Evolutionary conservation across 2,888 invertebrate species (phyloP).

Genomic region (Dicyrtomina minuta): DNA sequence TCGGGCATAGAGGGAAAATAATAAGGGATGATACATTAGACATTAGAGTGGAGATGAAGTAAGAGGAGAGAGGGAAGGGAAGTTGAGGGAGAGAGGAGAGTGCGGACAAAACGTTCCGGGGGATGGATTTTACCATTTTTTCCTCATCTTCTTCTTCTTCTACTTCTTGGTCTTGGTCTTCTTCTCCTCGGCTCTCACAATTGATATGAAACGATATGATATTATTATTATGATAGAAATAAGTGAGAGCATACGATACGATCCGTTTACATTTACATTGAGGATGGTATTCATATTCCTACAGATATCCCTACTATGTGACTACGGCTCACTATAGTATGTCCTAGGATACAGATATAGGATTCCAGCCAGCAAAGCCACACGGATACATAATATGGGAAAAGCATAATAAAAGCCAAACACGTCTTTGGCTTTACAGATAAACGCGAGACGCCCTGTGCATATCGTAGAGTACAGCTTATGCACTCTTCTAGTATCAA

Average conservation of each 20-base stretch:
- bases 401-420: slow-evolving; percentile 8
- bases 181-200: neutral
- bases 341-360: too few species aligned
- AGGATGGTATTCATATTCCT: too few species aligned
- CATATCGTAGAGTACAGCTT: too few species aligned
- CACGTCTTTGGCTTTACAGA: slow-evolving; percentile 7
- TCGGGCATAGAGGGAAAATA: neutral
- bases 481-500: too few species aligned
- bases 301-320: too few species aligned
- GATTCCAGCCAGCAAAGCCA: too few species aligned
- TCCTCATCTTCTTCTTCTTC: neutral
- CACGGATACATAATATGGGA: neutral
- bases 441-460: too few species aligned
- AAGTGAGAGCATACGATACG: neutral
- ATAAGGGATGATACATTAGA: too few species aligned
- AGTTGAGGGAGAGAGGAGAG: neutral
- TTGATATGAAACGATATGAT: slow-evolving; percentile 21
- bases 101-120: slow-evolving; percentile 15
- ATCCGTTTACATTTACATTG: too few species aligned
- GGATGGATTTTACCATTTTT: slow-evolving; percentile 1
- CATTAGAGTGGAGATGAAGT: too few species aligned
- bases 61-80: neutral
- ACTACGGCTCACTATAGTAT: too few species aligned
- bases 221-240: slow-evolving; percentile 16
- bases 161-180: neutral